These are phyloP conservation scores for Rynchops niger DNA, from an alignment of 2,113 vertebrate species.

Conservation along the genomic window DNA sequence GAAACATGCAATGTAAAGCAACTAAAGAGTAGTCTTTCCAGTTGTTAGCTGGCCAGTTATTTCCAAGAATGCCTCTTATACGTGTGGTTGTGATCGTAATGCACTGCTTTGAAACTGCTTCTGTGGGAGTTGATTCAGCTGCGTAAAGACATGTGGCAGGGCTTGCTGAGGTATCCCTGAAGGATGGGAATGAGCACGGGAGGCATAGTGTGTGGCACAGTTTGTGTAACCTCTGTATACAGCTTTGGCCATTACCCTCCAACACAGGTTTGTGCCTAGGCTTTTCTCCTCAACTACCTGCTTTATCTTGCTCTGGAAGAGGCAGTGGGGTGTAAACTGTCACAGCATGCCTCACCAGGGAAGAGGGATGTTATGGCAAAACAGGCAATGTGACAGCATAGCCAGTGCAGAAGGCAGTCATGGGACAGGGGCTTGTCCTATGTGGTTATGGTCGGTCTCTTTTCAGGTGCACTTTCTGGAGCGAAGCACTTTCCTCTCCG, in stretches of 20 bases:
- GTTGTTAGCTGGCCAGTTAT: background rate
- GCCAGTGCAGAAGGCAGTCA: background rate
- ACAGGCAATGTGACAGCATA: background rate
- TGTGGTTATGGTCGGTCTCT: background rate
- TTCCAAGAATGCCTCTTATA: background rate
- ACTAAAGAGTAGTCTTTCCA: background rate
- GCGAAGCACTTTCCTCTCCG: background rate
- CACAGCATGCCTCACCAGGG: background rate
- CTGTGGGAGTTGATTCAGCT: background rate
- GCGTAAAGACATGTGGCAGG: background rate
- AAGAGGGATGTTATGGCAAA: background rate
- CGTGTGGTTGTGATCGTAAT: background rate
- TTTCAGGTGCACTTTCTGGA: background rate
- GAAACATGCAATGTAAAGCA: background rate
- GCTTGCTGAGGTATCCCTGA: background rate
- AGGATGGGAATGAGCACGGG: background rate
- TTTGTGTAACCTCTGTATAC: background rate
- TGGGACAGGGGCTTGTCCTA: background rate
- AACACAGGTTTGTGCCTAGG: background rate
- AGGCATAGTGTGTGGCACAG: background rate
- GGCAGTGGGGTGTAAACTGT: background rate
- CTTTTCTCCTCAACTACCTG: background rate
- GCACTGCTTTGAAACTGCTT: background rate
- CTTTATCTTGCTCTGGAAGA: background rate
- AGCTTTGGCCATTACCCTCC: background rate